Evolutionary conservation across 2,113 vertebrate genomes (phyloP).

Genomic region (Coptodon bakossiorum): DNA sequence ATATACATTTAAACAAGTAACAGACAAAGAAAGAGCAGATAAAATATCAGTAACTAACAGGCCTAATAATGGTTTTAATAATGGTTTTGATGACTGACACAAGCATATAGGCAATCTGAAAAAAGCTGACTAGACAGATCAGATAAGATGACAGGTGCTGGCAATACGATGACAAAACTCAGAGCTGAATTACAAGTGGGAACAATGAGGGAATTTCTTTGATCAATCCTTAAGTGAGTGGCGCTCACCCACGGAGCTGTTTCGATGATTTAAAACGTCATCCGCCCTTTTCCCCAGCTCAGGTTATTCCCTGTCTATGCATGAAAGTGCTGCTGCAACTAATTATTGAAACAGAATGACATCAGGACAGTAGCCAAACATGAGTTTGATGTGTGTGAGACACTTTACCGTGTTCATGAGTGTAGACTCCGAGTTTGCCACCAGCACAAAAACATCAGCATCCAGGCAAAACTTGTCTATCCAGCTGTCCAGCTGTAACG

Average conservation of each 20-base stretch:
- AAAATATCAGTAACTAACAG: neutral
- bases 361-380: neutral
- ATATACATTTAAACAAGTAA: neutral
- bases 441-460: constrained; percentile 95
- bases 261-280: neutral
- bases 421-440: constrained; percentile 97
- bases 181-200: neutral
- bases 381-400: neutral
- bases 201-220: neutral
- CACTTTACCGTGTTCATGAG: constrained; percentile 91
- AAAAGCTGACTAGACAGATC: neutral
- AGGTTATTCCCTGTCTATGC: neutral
- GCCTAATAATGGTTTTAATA: neutral
- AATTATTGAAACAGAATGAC: neutral
- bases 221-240: neutral
- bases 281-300: neutral
- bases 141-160: neutral
- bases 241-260: neutral
- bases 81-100: neutral
- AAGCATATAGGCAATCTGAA: neutral
- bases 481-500: constrained; percentile 92
- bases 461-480: constrained; percentile 98
- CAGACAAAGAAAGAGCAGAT: neutral
- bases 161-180: neutral
- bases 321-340: neutral